phyloP scores from a whole-genome alignment of 2,888 invertebrate species.

The Drosophila anomalata region DNA sequence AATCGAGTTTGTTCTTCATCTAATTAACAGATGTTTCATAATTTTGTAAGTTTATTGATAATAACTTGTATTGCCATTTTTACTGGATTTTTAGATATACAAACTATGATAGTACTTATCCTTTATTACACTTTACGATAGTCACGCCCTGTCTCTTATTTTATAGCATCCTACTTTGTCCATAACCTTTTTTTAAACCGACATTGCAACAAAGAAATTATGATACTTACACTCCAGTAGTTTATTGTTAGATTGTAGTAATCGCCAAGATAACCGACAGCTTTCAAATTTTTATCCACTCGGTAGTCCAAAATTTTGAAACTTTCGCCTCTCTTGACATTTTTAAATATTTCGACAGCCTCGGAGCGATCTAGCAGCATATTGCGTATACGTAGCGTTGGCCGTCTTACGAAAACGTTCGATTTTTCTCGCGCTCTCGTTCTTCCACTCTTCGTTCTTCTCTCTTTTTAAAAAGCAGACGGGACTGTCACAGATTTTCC shows the following conservation, averaged over 20 bases:
- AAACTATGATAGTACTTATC: background rate
- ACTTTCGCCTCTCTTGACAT: constrained; percentile 15
- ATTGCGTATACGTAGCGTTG: constrained; percentile 50
- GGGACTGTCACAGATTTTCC: constrained; percentile 36
- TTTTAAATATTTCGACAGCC: constrained; percentile 65
- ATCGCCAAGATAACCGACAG: constrained; percentile 79
- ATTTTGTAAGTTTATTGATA: no score
- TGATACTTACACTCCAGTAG: constrained; percentile 53
- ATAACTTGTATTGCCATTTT: no score
- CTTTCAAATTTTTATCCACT: constrained; percentile 46
- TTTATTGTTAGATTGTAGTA: constrained; percentile 70
- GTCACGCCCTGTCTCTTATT: background rate
- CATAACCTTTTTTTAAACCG: background rate
- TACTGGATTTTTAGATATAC: no score
- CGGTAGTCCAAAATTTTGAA: constrained; percentile 47
- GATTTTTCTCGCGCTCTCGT: constrained; percentile 3
- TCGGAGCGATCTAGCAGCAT: constrained; percentile 62
- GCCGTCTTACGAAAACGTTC: constrained; percentile 40
- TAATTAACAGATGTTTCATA: background rate
- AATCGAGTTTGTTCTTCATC: background rate
- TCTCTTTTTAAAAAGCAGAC: background rate
- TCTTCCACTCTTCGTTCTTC: constrained; percentile 14
- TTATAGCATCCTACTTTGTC: background rate
- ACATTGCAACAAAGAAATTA: background rate
- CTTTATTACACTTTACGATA: background rate